Evolutionary conservation across 2,113 vertebrate species (phyloP).

Genomic region (Oncorhynchus gorbuscha): DNA sequence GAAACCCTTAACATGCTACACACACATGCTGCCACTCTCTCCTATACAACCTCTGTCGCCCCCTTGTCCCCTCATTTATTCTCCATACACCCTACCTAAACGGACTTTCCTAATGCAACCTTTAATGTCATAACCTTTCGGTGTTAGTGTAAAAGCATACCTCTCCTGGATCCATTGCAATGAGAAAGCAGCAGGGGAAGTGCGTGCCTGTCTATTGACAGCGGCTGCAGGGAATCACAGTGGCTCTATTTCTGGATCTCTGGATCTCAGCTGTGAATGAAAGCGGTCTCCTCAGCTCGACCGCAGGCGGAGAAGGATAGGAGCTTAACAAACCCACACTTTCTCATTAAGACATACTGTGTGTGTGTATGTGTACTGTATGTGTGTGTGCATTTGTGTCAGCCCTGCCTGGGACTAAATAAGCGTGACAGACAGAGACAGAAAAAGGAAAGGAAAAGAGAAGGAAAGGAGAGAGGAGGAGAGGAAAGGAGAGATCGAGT

Average conservation of each 20-base stretch:
- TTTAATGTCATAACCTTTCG: neutral
- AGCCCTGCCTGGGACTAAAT: neutral
- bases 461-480: neutral
- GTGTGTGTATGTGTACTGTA: constrained; percentile 12
- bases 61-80: neutral
- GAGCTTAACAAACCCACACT: too few relatives aligned
- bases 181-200: too few relatives aligned
- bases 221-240: neutral
- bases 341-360: too few relatives aligned
- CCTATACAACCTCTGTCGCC: neutral
- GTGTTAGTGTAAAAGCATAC: too few relatives aligned
- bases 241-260: too few relatives aligned
- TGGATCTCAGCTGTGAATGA: too few relatives aligned
- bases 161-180: neutral
- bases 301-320: too few relatives aligned
- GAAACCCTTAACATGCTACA: neutral
- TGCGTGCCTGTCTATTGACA: too few relatives aligned
- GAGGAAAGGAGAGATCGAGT: neutral
- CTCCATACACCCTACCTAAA: too few relatives aligned
- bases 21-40: neutral
- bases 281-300: too few relatives aligned
- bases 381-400: constrained; percentile 4
- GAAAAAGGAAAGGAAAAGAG: neutral
- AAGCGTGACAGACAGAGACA: neutral
- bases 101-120: neutral